Base-by-base conservation (phyloP, 2,797 vertebrate species). In the Acanthopagrus latus region DNA sequence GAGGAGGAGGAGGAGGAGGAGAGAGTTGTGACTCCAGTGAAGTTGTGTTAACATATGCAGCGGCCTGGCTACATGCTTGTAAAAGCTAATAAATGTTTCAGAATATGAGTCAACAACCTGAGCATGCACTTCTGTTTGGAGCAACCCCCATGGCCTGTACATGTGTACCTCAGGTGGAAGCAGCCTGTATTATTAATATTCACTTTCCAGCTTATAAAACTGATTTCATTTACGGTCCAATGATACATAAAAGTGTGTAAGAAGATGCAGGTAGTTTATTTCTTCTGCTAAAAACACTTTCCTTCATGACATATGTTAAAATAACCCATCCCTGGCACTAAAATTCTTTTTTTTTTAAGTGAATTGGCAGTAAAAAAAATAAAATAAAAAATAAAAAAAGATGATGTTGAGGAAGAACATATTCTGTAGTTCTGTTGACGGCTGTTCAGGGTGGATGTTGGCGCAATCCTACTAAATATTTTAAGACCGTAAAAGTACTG, bases 31-130 rank as follows among this genome's bases (percentile, higher is more conserved):
- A 80, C 72, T 73, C 38, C 41, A 12, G 41, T 57, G 25, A 75
- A 83, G 52, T 58, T 29, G 65, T 78, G 76, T 85, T 88, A 85
- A 88, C 81, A 74, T 73, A 84, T 71, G 80, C 84, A 84, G 80
- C 46, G 63, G 76, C 76, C 64, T 47, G 20, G 25, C 82, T 80
- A 60, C 80, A 76, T 63, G 83, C 78, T 74, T 20, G 76, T 83
- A 86, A 86, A 86, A 88, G 72, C 66, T 71, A 63, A 86, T 88
- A 48, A 93, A 94, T 93, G 89, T 91, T 94, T 90, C 80, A 91
- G 54, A 63, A 43, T 57, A 18, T 33, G 78, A 83, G 76, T 80
- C 62, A 48, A 78, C 76, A 73, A 71, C 48, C 43, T 38, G 69
- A 64, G 73, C 81, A 62, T 63, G 68, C 64, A 27, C 38, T 16